These are phyloP conservation scores for Trididemnum miniatum DNA, from an alignment of 23 tunicate species.

Conservation along the genomic window DNA sequence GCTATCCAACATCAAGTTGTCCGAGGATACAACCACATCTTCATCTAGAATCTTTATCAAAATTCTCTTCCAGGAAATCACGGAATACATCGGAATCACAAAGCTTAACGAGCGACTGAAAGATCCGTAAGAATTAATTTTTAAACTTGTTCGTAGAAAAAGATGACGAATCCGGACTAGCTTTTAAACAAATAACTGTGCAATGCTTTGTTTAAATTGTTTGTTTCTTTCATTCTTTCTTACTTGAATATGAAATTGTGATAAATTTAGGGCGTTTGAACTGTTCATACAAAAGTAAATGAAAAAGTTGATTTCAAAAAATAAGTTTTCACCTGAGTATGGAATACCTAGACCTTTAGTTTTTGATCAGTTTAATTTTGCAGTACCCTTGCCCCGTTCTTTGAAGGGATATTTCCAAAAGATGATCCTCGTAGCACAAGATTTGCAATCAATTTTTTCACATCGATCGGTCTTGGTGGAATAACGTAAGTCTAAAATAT, in stretches of 20 bases:
- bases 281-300: no score
- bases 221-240: no score
- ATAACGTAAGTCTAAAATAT: conserved; percentile 60
- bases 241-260: no score
- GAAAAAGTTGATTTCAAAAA: no score
- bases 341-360: not conserved
- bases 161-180: no score
- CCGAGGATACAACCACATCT: conserved; percentile 90
- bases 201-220: no score
- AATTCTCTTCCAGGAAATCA: conserved; percentile 85
- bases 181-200: no score
- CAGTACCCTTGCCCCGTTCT: conserved; percentile 86
- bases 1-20: conserved; percentile 57
- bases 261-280: no score
- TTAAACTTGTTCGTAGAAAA: no score
- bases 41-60: conserved; percentile 88
- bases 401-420: conserved; percentile 88
- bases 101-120: conserved; percentile 79
- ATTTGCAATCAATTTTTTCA: conserved; percentile 96
- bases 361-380: not conserved
- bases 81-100: conserved; percentile 83
- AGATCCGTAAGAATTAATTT: conserved; percentile 82
- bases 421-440: conserved; percentile 89
- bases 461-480: conserved; percentile 92
- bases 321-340: no score